These are phyloP conservation scores for Brevimyrus niger DNA, from an alignment of 2,113 vertebrate species.

Conservation along the genomic window DNA sequence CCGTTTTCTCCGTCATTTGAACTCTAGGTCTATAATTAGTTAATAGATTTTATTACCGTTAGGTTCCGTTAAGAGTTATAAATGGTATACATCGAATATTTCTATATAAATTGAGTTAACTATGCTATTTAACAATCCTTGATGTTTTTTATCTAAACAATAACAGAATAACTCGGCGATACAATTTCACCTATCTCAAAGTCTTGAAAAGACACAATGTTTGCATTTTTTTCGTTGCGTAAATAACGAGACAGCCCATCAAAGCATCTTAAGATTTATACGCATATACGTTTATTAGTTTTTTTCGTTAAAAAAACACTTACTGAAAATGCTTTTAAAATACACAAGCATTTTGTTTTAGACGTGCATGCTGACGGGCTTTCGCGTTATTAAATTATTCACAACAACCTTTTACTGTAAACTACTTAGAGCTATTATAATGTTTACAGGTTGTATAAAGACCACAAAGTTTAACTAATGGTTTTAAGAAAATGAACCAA, in stretches of 20 bases:
- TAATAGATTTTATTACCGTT: neutral
- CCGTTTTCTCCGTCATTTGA: neutral
- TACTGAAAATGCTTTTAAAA: slow-evolving; percentile 1
- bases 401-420: neutral
- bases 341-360: neutral
- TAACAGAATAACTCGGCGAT: neutral
- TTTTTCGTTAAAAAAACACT: neutral
- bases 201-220: neutral
- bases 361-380: neutral
- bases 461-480: slow-evolving; percentile 4
- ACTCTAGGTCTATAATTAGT: neutral
- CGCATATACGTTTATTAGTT: neutral
- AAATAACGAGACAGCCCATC: neutral
- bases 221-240: neutral
- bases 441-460: slow-evolving; percentile 1
- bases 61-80: neutral
- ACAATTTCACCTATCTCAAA: neutral
- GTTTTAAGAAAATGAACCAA: neutral
- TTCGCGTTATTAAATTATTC: neutral
- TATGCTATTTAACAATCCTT: neutral
- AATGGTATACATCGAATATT: neutral
- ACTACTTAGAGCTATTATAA: slow-evolving; percentile 4
- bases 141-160: neutral
- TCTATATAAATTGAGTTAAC: neutral
- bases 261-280: neutral